phyloP scores from a whole-genome alignment of 2,113 vertebrate genomes.

The Hypocryptadius cinnamomeus region DNA sequence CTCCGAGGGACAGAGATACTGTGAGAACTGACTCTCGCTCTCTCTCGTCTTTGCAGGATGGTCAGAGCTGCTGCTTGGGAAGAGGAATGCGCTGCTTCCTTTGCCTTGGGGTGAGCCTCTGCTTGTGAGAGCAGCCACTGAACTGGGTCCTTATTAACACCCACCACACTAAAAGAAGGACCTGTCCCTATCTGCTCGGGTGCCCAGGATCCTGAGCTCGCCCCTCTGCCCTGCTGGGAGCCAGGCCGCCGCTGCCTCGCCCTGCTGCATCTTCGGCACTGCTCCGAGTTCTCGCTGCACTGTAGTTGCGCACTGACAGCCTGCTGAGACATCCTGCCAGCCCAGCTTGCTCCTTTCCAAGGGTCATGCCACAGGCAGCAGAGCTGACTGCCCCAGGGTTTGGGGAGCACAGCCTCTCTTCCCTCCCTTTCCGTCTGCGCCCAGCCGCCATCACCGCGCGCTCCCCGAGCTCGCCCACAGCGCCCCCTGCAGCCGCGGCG shows the following conservation, averaged over 20 bases:
- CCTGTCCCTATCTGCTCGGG: neutral
- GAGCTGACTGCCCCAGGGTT: neutral
- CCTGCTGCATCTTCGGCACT: neutral
- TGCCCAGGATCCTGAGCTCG: neutral
- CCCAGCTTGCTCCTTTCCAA: neutral
- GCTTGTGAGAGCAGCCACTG: neutral
- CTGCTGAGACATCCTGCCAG: neutral
- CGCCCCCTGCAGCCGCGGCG: neutral
- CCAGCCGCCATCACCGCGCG: rapidly evolving
- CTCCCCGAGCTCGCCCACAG: neutral
- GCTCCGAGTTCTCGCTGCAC: neutral
- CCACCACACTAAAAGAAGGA: neutral
- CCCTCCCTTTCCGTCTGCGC: neutral
- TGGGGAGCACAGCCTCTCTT: neutral
- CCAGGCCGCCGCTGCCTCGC: neutral
- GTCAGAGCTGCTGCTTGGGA: neutral
- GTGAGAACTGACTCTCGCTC: neutral
- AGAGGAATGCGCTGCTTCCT: neutral
- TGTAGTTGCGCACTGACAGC: neutral
- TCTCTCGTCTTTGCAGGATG: neutral
- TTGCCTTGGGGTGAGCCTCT: neutral
- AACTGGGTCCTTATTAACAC: neutral
- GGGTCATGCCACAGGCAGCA: neutral
- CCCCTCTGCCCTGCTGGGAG: neutral
- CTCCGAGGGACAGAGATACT: neutral